phyloP scores from a whole-genome alignment of 2,113 vertebrate genomes.

The Heterocephalus glaber region DNA sequence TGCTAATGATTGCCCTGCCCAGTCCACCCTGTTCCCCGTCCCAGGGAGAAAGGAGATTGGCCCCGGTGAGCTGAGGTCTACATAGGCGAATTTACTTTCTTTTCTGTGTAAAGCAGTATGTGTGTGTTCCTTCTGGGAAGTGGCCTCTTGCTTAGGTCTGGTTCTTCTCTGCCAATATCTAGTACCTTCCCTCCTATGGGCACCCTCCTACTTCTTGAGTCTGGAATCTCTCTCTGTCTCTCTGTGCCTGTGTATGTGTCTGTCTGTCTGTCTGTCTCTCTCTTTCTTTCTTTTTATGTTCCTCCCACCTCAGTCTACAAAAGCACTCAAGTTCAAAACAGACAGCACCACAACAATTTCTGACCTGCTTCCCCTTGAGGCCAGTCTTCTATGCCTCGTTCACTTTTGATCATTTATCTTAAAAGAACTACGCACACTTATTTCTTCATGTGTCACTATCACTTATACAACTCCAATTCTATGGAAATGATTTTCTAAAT shows the following conservation, averaged over 20 bases:
- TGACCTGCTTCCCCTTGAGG: accelerated
- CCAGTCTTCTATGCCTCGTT: neutral
- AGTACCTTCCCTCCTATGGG: neutral
- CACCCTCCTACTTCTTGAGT: neutral
- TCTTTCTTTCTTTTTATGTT: neutral
- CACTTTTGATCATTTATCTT: neutral
- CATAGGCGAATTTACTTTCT: neutral
- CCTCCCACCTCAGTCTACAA: neutral
- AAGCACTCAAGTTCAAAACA: neutral
- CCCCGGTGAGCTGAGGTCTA: neutral
- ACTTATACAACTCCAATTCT: neutral
- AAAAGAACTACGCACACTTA: neutral
- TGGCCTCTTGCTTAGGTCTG: neutral
- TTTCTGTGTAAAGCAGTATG: neutral
- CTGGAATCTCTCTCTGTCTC: neutral
- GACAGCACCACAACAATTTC: neutral
- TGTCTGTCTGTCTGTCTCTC: neutral
- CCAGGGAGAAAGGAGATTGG: neutral
- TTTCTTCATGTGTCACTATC: neutral
- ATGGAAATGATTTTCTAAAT: neutral
- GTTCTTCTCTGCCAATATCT: neutral
- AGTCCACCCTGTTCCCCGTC: accelerated
- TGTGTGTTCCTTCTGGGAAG: neutral
- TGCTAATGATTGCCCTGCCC: too few relatives aligned
- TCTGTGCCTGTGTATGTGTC: neutral